A percentile compares a stretch with the other conserved stretches of the same genome.
Evolutionary conservation across 1,140 invertebrate genomes (phyloP).

Genomic region (Vanessa tameamea): DNA sequence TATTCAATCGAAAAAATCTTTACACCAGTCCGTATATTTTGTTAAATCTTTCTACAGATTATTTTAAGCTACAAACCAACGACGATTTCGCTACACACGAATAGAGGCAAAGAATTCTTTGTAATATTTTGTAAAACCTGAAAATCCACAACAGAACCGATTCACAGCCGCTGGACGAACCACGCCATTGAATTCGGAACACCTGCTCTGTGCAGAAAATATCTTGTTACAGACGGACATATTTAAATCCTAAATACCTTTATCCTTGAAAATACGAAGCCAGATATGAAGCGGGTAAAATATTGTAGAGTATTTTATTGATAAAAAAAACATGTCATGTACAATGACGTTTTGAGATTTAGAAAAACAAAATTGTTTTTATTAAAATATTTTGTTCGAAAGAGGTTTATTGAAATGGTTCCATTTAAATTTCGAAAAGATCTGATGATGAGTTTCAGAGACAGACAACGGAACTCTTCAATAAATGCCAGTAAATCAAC

Average conservation of each 20-base stretch:
- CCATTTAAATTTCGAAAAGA: too few relatives aligned
- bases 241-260: constrained; percentile 26
- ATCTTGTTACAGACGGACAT: constrained; percentile 18
- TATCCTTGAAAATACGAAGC: constrained; percentile 22
- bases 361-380: too few relatives aligned
- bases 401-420: too few relatives aligned
- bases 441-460: too few relatives aligned
- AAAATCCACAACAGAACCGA: constrained; percentile 27
- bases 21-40: neutral
- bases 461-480: too few relatives aligned
- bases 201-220: constrained; percentile 3
- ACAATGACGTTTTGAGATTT: too few relatives aligned
- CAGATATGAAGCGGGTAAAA: neutral
- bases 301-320: neutral
- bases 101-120: constrained; percentile 1
- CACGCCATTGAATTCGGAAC: constrained; percentile 3
- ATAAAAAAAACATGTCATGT: too few relatives aligned
- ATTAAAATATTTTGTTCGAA: too few relatives aligned
- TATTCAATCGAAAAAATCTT: neutral
- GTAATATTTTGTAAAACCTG: constrained; percentile 23
- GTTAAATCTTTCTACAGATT: neutral
- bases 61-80: neutral
- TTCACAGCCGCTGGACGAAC: constrained; percentile 11
- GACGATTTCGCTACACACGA: neutral
- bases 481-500: too few relatives aligned